These are phyloP conservation scores for Zapornia atra DNA, from an alignment of 2,113 vertebrate species.

Conservation along the genomic window DNA sequence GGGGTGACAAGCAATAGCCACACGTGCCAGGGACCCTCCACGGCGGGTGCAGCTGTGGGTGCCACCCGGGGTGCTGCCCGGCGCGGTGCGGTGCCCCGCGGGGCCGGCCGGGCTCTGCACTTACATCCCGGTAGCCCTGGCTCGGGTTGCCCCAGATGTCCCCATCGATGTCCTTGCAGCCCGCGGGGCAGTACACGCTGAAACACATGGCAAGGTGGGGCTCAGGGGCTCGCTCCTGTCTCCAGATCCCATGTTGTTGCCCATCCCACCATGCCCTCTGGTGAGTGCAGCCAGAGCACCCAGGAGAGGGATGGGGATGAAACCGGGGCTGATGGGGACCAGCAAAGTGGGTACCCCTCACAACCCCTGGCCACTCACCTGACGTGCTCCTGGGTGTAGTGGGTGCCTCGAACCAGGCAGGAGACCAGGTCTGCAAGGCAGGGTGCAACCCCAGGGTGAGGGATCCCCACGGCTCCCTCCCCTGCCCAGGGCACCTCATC, in stretches of 20 bases:
- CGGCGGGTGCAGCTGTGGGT: accelerated
- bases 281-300: accelerated
- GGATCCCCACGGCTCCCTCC: background rate
- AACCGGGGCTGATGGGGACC: background rate
- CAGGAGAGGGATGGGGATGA: background rate
- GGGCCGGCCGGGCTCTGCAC: background rate
- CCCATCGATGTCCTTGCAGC: constrained; percentile 82
- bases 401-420: constrained; percentile 84
- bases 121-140: constrained; percentile 88
- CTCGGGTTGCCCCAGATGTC: constrained; percentile 85
- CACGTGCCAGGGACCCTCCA: accelerated
- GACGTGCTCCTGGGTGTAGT: constrained; percentile 75
- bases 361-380: constrained; percentile 67
- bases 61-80: background rate
- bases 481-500: background rate
- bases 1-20: background rate
- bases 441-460: background rate
- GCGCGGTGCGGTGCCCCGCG: accelerated
- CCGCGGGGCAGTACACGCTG: constrained; percentile 86
- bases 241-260: background rate
- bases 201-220: background rate
- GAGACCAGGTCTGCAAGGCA: constrained; percentile 80
- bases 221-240: accelerated
- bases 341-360: background rate
- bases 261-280: accelerated